Percentiles rank a stretch among this genome's conserved stretches.
phyloP scores from a whole-genome alignment of 2,797 vertebrate genomes.

The Alosa sapidissima region DNA sequence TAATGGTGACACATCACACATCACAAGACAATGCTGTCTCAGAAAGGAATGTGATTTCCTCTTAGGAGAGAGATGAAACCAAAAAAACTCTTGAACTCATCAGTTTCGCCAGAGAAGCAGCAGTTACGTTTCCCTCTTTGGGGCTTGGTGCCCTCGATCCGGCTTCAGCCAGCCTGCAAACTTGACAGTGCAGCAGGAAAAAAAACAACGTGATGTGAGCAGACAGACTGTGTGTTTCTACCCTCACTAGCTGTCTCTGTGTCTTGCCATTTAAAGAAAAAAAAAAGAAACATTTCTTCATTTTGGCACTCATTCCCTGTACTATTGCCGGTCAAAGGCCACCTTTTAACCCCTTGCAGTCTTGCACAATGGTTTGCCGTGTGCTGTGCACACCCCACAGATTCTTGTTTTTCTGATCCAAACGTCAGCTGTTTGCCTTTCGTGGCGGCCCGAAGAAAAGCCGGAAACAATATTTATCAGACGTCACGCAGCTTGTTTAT shows the following conservation, averaged over 20 bases:
- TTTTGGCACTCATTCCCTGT: not conserved
- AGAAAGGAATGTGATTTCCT: not conserved
- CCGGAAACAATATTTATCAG: slow-evolving; percentile 47
- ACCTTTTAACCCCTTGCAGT: not conserved
- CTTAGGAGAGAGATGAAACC: not conserved
- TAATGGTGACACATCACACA: not conserved
- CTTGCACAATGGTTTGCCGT: slow-evolving; percentile 25
- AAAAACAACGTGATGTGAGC: not conserved
- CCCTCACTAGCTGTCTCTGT: not conserved
- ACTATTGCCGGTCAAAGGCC: slow-evolving; percentile 34
- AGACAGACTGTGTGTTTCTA: not conserved
- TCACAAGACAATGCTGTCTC: slow-evolving; percentile 1
- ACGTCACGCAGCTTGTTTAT: slow-evolving; percentile 39
- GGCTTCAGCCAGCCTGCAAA: not conserved
- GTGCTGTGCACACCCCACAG: not conserved
- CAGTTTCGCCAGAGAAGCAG: not conserved
- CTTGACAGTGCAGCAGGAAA: not conserved
- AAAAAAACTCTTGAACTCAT: not conserved
- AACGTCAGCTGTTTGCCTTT: slow-evolving; percentile 23
- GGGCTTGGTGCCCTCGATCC: not conserved
- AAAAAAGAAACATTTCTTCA: not conserved
- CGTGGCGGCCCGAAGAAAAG: slow-evolving; percentile 30
- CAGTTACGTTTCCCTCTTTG: not conserved
- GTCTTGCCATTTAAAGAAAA: not conserved
- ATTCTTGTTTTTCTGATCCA: slow-evolving; percentile 7